A percentile compares a stretch with the other conserved stretches of the same genome.
phyloP scores from a whole-genome alignment of 2,888 invertebrate species.

The Electrophaes corylata region DNA sequence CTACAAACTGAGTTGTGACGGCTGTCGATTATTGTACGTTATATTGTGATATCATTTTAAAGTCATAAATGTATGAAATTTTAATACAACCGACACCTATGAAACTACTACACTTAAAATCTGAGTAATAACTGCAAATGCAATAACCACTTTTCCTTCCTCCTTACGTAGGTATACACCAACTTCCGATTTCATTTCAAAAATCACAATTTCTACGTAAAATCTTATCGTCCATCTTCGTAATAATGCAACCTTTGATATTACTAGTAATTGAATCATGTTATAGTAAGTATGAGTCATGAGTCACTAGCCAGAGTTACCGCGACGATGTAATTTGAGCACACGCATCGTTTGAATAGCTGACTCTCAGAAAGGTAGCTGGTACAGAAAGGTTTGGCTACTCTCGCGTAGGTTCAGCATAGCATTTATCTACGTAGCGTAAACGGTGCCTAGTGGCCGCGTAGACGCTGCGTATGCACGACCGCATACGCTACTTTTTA shows the following conservation, averaged over 20 bases:
- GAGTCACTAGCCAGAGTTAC: conserved; percentile 23
- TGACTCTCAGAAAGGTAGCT: background rate
- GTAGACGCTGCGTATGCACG: background rate
- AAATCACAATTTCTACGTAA: conserved; percentile 25
- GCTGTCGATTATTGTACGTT: too few relatives aligned
- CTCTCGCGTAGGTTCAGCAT: background rate
- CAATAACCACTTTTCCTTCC: conserved; percentile 18
- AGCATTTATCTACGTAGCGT: background rate
- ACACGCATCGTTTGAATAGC: conserved; percentile 8
- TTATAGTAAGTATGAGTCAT: conserved; percentile 27
- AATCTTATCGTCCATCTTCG: conserved; percentile 11
- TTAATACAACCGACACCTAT: too few relatives aligned
- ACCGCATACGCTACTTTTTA: background rate
- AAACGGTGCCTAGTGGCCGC: background rate
- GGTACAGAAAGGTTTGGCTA: background rate
- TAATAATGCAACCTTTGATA: conserved; percentile 14
- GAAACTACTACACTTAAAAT: background rate
- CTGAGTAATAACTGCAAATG: background rate
- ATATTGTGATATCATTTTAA: too few relatives aligned
- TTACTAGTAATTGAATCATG: conserved; percentile 37
- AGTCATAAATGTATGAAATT: too few relatives aligned
- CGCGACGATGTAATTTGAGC: conserved; percentile 8
- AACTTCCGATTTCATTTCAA: conserved; percentile 16
- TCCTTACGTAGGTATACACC: too few relatives aligned
- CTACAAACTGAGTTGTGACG: too few relatives aligned